Conservation (phyloP, 2,797 vertebrate genomes). For the Novumbra hubbsi region DNA sequence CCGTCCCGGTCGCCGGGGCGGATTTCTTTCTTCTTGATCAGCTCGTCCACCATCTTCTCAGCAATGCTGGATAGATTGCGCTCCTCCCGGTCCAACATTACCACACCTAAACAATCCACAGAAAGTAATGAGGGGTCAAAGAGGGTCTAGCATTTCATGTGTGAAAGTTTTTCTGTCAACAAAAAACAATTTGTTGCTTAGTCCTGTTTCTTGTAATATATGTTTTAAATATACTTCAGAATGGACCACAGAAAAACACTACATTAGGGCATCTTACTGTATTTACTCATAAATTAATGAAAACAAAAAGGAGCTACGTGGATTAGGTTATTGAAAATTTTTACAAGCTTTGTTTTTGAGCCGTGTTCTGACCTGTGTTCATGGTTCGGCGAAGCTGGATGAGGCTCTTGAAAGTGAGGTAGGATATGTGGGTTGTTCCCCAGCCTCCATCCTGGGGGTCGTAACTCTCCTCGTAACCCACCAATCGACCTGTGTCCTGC, state of each 20-base stretch:
- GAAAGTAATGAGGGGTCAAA: background rate
- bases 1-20: constrained; percentile 71
- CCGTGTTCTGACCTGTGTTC: constrained; percentile 75
- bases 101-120: constrained; percentile 69
- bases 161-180: too few relatives aligned
- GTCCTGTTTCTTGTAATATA: background rate
- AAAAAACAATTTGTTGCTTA: too few relatives aligned
- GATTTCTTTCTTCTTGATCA: constrained; percentile 83
- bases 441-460: constrained; percentile 75
- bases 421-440: constrained; percentile 82
- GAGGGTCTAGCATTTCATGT: background rate
- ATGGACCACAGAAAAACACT: background rate
- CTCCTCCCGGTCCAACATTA: constrained; percentile 80
- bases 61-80: constrained; percentile 72
- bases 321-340: background rate
- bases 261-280: background rate
- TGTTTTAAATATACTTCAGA: background rate
- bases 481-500: constrained; percentile 87
- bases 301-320: background rate
- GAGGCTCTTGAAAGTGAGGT: constrained; percentile 91
- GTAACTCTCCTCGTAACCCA: constrained; percentile 80
- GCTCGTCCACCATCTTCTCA: constrained; percentile 76
- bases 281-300: background rate
- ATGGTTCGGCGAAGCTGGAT: constrained; percentile 79
- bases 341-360: too few relatives aligned